Base-by-base conservation (phyloP, 1,140 invertebrate genomes). In the Galleria mellonella region DNA sequence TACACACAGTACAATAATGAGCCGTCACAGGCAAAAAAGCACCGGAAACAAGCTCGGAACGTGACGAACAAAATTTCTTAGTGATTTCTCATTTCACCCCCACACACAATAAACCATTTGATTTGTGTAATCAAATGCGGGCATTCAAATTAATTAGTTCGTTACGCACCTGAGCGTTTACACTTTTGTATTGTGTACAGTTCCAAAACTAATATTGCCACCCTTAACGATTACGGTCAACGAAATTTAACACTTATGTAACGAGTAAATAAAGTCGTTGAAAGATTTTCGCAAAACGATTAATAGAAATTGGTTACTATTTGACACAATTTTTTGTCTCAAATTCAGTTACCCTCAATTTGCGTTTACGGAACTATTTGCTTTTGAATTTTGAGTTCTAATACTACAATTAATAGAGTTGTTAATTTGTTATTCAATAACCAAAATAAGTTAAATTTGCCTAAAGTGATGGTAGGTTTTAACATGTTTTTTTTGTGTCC, bases 81-180 rank as follows among this genome's bases (percentile, higher is more conserved):
- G 74, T 72, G 74, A 84, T 84, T 84, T 84, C 81, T 84, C 81
- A 83, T 82, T 81, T 65, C 65, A 73, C 74, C 81, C 81, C 65
- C 65, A 47, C 56, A 82, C 70, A 73, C 72, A 72, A 64, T 12
- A 59, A 55, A 72, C 69, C 70, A 77, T 85, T 85, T 83, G 82
- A 85, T 85, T 83, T 76, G 74, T 77, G 71, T 82, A 85, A 85
- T 85, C 78, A 83, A 85, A 85, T 81, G 78, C 75, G 78, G 75
- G 75, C 73, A 73, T 83, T 79, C 64, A 58, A 79, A 85, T 79
- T 85, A 85, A 85, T 85, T 83, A 83, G 73, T 83, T 83, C 47
- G 82, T 79, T 83, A 77, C 68, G 74, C 81, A 83, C 81, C 81
- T 85, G 81, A 85, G 78, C 70, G 44, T 70, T 69, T 69, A 69